phyloP scores from a whole-genome alignment of 2,797 vertebrate species.

The Glyptemys insculpta region DNA sequence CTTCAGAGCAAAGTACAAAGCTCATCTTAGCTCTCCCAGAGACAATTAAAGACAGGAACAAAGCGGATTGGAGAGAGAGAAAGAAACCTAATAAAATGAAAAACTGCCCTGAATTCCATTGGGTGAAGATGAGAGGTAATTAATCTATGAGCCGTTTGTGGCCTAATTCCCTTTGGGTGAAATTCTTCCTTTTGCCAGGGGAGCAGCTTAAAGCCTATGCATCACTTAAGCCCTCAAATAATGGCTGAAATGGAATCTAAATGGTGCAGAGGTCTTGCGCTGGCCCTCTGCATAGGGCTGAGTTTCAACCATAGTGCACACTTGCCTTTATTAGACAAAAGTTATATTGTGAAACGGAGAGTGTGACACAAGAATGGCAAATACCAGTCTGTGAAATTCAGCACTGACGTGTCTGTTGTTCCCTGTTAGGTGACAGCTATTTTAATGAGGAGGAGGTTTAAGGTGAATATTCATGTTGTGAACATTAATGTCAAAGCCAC shows the following conservation, averaged over 20 bases:
- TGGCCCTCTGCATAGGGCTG: neutral
- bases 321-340: neutral
- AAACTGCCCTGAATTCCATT: neutral
- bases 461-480: neutral
- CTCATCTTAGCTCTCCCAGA: neutral
- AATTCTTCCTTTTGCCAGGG: neutral
- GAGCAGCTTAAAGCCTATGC: neutral
- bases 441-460: neutral
- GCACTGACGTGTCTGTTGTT: neutral
- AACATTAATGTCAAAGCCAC: neutral
- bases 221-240: neutral
- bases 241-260: neutral
- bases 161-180: neutral
- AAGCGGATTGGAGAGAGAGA: neutral
- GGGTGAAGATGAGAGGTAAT: neutral
- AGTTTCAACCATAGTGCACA: neutral
- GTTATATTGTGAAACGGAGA: neutral
- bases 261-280: neutral
- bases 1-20: neutral
- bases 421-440: neutral
- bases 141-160: neutral
- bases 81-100: neutral
- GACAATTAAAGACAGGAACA: neutral
- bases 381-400: neutral
- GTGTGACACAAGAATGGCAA: neutral